These are phyloP conservation scores for Yponomeuta cagnagella DNA, from an alignment of 2,888 invertebrate genomes.

Conservation along the genomic window DNA sequence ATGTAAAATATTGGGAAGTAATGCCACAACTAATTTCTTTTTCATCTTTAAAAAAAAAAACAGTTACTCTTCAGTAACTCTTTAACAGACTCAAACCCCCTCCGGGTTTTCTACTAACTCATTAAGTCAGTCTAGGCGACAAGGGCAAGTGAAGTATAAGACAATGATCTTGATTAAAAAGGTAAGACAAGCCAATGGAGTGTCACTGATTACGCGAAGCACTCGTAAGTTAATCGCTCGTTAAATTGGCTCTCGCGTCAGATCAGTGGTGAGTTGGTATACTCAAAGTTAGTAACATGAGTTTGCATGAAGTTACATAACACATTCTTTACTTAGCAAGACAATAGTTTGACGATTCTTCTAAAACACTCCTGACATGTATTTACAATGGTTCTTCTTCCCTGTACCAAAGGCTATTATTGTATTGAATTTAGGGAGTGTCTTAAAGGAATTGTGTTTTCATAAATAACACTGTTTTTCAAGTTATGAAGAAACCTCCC, in stretches of 20 bases:
- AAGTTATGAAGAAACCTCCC: no score
- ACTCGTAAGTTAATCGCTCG: no score
- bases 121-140: background rate
- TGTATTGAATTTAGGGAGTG: no score
- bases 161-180: background rate
- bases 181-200: background rate
- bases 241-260: background rate
- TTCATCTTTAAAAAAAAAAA: no score
- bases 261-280: background rate
- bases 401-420: no score
- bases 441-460: no score
- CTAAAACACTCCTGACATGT: background rate
- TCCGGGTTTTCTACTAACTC: background rate
- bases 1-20: no score
- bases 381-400: no score
- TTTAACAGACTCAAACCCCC: no score
- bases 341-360: background rate
- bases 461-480: no score
- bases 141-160: background rate
- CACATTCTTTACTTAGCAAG: background rate
- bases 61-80: no score
- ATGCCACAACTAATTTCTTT: no score
- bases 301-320: background rate
- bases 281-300: background rate
- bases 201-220: background rate